These are phyloP conservation scores for Dasyornis broadbenti DNA, from an alignment of 2,113 vertebrate genomes.

Conservation along the genomic window DNA sequence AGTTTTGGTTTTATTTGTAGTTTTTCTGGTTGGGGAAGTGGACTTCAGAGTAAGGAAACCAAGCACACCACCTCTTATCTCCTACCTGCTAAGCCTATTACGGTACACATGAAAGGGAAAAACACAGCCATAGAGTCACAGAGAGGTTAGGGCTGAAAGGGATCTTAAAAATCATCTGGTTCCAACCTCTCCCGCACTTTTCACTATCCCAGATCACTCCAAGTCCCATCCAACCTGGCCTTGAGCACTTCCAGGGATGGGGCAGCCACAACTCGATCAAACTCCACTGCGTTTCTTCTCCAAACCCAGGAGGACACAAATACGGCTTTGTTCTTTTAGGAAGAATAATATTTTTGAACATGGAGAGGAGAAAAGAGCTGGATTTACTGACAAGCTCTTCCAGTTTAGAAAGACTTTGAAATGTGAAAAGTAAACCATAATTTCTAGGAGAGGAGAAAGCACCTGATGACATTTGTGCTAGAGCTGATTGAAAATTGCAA, in stretches of 20 bases:
- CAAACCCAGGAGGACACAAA: background rate
- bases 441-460: background rate
- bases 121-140: no score
- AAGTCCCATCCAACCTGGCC: background rate
- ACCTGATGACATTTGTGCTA: background rate
- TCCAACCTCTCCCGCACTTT: background rate
- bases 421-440: background rate
- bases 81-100: accelerated
- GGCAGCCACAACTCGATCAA: background rate
- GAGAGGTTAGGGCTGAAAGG: background rate
- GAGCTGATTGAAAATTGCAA: background rate
- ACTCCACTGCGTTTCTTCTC: background rate
- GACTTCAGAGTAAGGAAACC: background rate
- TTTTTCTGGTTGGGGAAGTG: background rate
- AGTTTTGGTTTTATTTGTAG: background rate
- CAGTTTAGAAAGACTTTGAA: background rate
- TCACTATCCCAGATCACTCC: background rate
- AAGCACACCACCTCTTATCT: background rate
- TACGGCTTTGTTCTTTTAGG: conserved; percentile 12
- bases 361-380: conserved; percentile 55
- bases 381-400: conserved; percentile 59
- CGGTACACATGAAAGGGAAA: background rate
- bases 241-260: background rate
- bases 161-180: background rate
- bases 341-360: conserved; percentile 60